Conservation (phyloP, 2,113 vertebrate species). For the pig (Sus scrofa) region T2T-Sscrofa CM000813.6:88332501-88333000, state of each 20-base stretch:
- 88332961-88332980: neutral
- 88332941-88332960: neutral
- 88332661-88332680: neutral
- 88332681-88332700: neutral
- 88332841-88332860: neutral
- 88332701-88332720: neutral
- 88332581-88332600: neutral
- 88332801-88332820: neutral
- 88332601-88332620: neutral
- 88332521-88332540: neutral
- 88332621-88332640: neutral
- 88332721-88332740: constrained; percentile 9
- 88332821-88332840: neutral
- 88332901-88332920: neutral
- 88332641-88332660: neutral
- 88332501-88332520: neutral
- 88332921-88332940: neutral
- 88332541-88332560: neutral
- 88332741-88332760: neutral
- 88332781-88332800: neutral
- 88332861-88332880: too few relatives aligned
- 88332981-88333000: neutral
- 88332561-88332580: neutral
- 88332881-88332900: neutral
- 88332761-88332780: neutral